Evolutionary conservation across 1,140 invertebrate genomes (phyloP).

Genomic region (Dolichoris vasculosae): DNA sequence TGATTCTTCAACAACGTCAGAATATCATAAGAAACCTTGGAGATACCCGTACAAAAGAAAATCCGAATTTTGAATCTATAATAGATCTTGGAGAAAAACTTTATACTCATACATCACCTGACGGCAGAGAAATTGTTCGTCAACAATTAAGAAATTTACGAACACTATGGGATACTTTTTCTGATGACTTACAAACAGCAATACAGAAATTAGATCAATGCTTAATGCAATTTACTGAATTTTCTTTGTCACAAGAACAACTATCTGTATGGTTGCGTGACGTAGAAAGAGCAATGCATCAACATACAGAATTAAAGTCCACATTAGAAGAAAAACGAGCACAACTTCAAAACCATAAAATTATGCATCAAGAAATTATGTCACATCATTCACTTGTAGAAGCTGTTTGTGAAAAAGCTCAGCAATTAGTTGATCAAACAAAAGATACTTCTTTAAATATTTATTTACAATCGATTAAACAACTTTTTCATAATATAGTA

Average conservation of each 20-base stretch:
- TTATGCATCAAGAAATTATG: constrained; percentile 96
- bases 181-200: constrained; percentile 86
- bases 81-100: constrained; percentile 93
- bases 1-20: constrained; percentile 88
- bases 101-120: constrained; percentile 93
- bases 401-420: constrained; percentile 93
- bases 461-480: constrained; percentile 91
- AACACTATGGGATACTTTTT: constrained; percentile 90
- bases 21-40: constrained; percentile 87
- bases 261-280: constrained; percentile 94
- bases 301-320: constrained; percentile 91
- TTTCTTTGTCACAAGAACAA: constrained; percentile 90
- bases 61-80: constrained; percentile 88
- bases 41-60: constrained; percentile 87
- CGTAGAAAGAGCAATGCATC: constrained; percentile 92
- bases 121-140: constrained; percentile 92
- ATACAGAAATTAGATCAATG: constrained; percentile 91
- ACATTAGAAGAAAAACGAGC: constrained; percentile 95
- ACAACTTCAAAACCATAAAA: constrained; percentile 94
- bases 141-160: constrained; percentile 90
- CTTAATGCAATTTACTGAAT: constrained; percentile 91
- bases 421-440: constrained; percentile 91
- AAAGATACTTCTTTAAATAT: constrained; percentile 89
- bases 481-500: constrained; percentile 91
- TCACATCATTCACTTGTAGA: constrained; percentile 93